These are phyloP conservation scores for Thinocorus orbignyianus DNA, from an alignment of 2,113 vertebrate species.

Conservation along the genomic window DNA sequence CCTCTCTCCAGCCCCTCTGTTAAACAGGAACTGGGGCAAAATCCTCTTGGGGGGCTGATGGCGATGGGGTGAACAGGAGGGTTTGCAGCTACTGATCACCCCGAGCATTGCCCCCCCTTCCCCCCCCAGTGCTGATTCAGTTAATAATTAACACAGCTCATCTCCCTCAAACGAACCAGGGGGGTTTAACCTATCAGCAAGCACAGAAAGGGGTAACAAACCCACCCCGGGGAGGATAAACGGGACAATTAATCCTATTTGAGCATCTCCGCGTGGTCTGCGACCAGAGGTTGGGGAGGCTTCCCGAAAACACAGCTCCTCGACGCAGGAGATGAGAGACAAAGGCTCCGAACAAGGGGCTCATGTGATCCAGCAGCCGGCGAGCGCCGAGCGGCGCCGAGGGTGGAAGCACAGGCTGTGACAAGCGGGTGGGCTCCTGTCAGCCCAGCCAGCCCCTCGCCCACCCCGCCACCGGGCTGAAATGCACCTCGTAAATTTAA, in stretches of 20 bases:
- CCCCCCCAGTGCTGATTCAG: background rate
- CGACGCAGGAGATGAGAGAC: background rate
- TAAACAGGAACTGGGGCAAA: background rate
- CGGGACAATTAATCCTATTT: background rate
- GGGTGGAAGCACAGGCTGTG: background rate
- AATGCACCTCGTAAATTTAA: rapidly evolving
- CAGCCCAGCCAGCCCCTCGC: background rate
- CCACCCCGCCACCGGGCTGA: background rate
- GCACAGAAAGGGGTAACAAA: background rate
- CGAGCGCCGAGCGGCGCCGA: background rate
- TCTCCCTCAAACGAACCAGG: background rate
- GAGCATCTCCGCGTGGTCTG: background rate
- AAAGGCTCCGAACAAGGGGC: slow-evolving; percentile 48
- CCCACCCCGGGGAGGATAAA: background rate
- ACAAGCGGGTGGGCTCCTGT: background rate
- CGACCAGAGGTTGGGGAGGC: background rate
- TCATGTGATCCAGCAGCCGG: slow-evolving; percentile 34
- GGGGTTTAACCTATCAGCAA: rapidly evolving
- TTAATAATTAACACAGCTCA: background rate
- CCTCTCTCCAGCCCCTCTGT: rapidly evolving
- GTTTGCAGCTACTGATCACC: background rate
- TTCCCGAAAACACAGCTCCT: background rate
- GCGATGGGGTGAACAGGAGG: background rate
- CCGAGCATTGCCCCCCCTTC: too few species aligned
- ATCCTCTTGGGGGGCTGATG: background rate